Evolutionary conservation across 2,888 invertebrate genomes (phyloP).

Genomic region (Parnassius apollo): DNA sequence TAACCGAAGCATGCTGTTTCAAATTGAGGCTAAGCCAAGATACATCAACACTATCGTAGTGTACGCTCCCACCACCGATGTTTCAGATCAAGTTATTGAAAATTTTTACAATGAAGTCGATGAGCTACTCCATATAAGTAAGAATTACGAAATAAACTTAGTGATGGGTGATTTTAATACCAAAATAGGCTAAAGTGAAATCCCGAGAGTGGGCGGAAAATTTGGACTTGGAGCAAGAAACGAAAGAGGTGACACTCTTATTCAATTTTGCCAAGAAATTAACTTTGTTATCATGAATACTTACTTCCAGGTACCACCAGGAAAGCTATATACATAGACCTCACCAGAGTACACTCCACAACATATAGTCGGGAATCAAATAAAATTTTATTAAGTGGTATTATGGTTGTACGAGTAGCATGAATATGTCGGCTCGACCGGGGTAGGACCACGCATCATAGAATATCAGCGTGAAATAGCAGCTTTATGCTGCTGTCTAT

Average conservation of each 20-base stretch:
- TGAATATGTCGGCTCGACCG: too few species aligned
- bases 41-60: constrained; percentile 14
- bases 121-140: not conserved
- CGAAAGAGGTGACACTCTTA: constrained; percentile 18
- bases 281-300: constrained; percentile 19
- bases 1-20: constrained; percentile 9
- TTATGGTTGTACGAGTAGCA: too few species aligned
- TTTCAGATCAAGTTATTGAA: not conserved
- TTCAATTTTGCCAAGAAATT: constrained; percentile 27
- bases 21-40: constrained; percentile 7
- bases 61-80: not conserved
- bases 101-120: not conserved
- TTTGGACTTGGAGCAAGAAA: constrained; percentile 22
- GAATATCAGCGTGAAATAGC: too few species aligned
- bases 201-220: constrained; percentile 4
- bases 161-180: constrained; percentile 21
- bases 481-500: too few species aligned
- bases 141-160: constrained; percentile 11
- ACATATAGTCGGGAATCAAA: constrained; percentile 28
- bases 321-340: constrained; percentile 25
- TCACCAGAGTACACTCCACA: constrained; percentile 24
- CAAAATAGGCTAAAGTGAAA: constrained; percentile 11
- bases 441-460: too few species aligned
- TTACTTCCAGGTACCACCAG: constrained; percentile 4
- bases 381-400: not conserved